Conservation (phyloP, 1,140 invertebrate genomes). For the Apis florea region DNA sequence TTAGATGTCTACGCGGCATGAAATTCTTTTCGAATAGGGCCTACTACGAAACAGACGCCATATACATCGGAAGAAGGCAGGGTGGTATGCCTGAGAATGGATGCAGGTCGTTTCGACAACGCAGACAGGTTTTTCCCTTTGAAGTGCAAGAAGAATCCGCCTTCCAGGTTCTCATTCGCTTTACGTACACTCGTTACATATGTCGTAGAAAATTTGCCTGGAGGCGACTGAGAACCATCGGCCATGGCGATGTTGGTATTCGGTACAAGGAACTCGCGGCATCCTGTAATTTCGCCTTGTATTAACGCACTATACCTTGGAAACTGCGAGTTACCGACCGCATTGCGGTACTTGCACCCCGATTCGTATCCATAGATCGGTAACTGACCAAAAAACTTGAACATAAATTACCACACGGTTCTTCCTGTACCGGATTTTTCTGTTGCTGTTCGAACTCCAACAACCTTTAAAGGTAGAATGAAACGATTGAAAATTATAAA, state of each 20-base stretch:
- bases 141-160: conserved; percentile 34
- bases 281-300: conserved; percentile 44
- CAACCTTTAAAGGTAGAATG: not conserved
- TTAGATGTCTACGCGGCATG: conserved; percentile 5
- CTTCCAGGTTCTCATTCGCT: conserved; percentile 61
- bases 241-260: conserved; percentile 32
- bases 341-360: conserved; percentile 33
- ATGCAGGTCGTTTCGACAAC: conserved; percentile 59
- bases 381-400: conserved; percentile 26
- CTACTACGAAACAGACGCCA: conserved; percentile 22
- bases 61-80: conserved; percentile 35
- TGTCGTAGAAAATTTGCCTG: no score
- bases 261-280: conserved; percentile 27
- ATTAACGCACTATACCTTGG: conserved; percentile 36
- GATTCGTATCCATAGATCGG: conserved; percentile 7
- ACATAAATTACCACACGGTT: conserved; percentile 1
- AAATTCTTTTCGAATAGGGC: conserved; percentile 25
- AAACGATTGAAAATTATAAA: conserved; percentile 24
- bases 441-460: conserved; percentile 14
- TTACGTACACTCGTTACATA: no score
- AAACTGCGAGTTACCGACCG: conserved; percentile 26
- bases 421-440: conserved; percentile 44
- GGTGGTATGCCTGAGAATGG: conserved; percentile 36
- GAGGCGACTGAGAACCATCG: conserved; percentile 44
- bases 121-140: conserved; percentile 63